These are phyloP conservation scores for Thunnus albacares DNA, from an alignment of 2,797 vertebrate species.

Conservation along the genomic window DNA sequence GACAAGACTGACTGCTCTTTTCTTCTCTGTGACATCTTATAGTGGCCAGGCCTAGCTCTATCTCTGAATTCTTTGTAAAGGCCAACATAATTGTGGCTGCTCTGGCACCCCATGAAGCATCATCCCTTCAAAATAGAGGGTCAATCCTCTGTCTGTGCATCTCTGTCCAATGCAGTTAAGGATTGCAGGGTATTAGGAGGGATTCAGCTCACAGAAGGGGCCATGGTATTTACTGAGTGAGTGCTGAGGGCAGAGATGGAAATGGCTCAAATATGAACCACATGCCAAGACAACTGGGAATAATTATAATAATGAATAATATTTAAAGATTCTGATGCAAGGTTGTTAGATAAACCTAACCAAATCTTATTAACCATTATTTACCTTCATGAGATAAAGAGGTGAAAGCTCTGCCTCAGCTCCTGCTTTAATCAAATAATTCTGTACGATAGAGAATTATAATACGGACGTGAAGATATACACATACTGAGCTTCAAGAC, in stretches of 20 bases:
- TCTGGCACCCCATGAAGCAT: conserved; percentile 33
- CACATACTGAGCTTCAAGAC: conserved; percentile 16
- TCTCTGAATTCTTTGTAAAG: conserved; percentile 20
- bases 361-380: not conserved
- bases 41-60: not conserved
- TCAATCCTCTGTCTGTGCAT: conserved; percentile 48
- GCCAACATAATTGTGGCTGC: conserved; percentile 25
- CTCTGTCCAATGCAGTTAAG: conserved; percentile 49
- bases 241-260: conserved; percentile 44
- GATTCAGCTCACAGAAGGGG: conserved; percentile 60
- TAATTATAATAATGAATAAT: too few relatives aligned
- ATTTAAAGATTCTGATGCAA: not conserved
- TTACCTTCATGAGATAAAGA: not conserved
- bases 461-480: not conserved
- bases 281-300: conserved; percentile 1
- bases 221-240: conserved; percentile 44
- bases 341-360: too few relatives aligned
- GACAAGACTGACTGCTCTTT: not conserved
- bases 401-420: not conserved
- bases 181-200: conserved; percentile 66
- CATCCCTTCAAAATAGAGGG: conserved; percentile 47
- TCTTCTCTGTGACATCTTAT: not conserved
- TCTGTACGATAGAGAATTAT: not conserved
- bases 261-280: conserved; percentile 46
- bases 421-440: not conserved